Percentiles rank a stretch among this genome's conserved stretches.
These are phyloP conservation scores for Gavia stellata DNA, from an alignment of 2,113 vertebrate genomes.

Conservation along the genomic window DNA sequence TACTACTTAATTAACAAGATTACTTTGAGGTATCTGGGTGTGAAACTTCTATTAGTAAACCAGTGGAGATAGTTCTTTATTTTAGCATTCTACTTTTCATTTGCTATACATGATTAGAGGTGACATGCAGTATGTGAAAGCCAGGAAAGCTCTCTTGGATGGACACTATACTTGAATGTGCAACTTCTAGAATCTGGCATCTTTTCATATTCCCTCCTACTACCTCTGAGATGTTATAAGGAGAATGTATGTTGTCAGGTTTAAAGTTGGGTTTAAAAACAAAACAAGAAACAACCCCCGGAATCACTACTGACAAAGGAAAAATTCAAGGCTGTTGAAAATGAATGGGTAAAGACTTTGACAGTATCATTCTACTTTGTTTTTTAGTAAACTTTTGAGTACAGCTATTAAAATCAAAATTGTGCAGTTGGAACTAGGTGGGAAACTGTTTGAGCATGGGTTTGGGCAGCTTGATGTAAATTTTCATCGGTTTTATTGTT, in stretches of 20 bases:
- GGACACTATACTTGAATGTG: not conserved
- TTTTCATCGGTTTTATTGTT: not conserved
- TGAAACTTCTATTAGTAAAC: not conserved
- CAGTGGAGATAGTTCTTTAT: not conserved
- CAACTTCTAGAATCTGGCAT: not conserved
- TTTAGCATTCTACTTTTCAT: not conserved
- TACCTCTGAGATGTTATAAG: not conserved
- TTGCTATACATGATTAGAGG: not conserved
- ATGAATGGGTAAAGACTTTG: not conserved
- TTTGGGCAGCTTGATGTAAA: not conserved
- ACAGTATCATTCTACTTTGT: not conserved
- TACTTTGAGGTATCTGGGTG: not conserved
- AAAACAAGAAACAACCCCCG: not conserved
- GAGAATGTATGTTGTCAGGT: not conserved
- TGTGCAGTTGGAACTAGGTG: not conserved
- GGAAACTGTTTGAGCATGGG: not conserved
- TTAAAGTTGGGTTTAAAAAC: not conserved
- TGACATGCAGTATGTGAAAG: not conserved
- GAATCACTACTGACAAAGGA: not conserved
- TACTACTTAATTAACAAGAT: conserved; percentile 20
- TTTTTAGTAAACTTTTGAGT: not conserved
- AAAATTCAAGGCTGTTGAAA: not conserved
- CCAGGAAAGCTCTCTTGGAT: not conserved
- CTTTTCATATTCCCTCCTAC: not conserved
- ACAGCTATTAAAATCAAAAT: not conserved